Conservation (phyloP, 2,888 invertebrate genomes). For the Leptinotarsa haldemani region DNA sequence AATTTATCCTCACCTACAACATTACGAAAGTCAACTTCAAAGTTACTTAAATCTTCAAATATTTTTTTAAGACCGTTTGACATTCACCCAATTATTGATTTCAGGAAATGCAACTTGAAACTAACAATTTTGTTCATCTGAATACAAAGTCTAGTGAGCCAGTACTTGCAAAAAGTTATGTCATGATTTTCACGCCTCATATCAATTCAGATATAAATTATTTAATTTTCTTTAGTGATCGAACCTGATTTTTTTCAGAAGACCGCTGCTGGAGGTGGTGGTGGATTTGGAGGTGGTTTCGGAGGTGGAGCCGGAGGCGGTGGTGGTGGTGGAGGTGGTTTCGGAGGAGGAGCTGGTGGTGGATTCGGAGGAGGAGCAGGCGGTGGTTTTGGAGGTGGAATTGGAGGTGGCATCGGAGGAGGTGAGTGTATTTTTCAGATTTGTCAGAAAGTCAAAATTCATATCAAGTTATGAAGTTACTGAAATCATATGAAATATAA, state of each 20-base stretch:
- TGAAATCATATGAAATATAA: no score
- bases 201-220: neutral
- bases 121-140: no score
- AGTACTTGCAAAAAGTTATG: no score
- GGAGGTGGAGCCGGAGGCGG: conserved; percentile 52
- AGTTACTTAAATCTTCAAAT: no score
- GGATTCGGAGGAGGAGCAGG: conserved; percentile 57
- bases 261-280: conserved; percentile 61
- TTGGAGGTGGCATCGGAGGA: conserved; percentile 53
- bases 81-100: no score
- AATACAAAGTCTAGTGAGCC: no score
- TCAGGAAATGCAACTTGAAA: no score
- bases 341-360: conserved; percentile 64
- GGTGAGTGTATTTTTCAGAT: conserved; percentile 31
- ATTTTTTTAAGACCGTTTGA: no score
- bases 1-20: no score
- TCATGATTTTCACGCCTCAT: no score
- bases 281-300: conserved; percentile 62
- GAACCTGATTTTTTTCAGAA: conserved; percentile 42
- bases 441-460: neutral
- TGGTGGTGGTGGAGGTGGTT: conserved; percentile 61
- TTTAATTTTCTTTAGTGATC: neutral
- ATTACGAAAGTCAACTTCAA: no score
- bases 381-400: conserved; percentile 64
- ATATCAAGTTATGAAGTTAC: no score